Evolutionary conservation across 1,140 invertebrate genomes (phyloP).

Genomic region (Odontomachus brunneus): DNA sequence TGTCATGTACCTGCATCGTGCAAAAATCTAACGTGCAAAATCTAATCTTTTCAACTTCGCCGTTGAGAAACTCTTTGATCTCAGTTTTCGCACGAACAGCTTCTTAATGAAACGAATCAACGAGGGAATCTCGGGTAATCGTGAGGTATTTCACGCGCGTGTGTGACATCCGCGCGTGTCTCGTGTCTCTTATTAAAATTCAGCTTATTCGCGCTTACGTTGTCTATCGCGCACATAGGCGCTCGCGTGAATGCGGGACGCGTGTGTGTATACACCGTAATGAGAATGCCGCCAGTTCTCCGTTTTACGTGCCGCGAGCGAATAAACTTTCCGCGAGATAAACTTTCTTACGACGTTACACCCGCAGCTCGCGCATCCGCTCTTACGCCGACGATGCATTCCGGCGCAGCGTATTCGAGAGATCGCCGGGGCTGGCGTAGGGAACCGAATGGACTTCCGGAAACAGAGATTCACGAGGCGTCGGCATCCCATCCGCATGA

Average conservation of each 20-base stretch:
- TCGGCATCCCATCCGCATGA: not conserved
- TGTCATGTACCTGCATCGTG: too few relatives aligned
- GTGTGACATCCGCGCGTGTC: too few relatives aligned
- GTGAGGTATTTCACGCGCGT: too few relatives aligned
- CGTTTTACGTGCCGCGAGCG: slow-evolving; percentile 43
- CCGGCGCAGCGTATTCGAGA: not conserved
- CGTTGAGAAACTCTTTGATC: too few relatives aligned
- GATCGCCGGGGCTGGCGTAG: slow-evolving; percentile 28
- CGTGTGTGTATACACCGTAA: not conserved
- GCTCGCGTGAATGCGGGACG: too few relatives aligned
- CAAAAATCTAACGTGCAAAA: too few relatives aligned
- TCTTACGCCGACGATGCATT: slow-evolving; percentile 25
- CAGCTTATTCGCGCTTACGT: not conserved
- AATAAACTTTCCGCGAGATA: slow-evolving; percentile 10
- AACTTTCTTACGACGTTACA: slow-evolving; percentile 52
- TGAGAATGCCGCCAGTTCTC: slow-evolving; percentile 32
- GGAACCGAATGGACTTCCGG: slow-evolving; percentile 44
- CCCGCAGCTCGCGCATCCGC: slow-evolving; percentile 19
- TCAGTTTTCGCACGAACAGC: too few relatives aligned
- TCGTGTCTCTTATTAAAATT: not conserved
- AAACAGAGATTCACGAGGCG: slow-evolving; percentile 31
- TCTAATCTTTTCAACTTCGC: too few relatives aligned
- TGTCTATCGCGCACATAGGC: not conserved
- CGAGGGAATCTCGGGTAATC: too few relatives aligned
- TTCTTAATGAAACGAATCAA: too few relatives aligned